These are phyloP conservation scores for Podarcis lilfordi DNA, from an alignment of 2,797 vertebrate species.

Conservation along the genomic window DNA sequence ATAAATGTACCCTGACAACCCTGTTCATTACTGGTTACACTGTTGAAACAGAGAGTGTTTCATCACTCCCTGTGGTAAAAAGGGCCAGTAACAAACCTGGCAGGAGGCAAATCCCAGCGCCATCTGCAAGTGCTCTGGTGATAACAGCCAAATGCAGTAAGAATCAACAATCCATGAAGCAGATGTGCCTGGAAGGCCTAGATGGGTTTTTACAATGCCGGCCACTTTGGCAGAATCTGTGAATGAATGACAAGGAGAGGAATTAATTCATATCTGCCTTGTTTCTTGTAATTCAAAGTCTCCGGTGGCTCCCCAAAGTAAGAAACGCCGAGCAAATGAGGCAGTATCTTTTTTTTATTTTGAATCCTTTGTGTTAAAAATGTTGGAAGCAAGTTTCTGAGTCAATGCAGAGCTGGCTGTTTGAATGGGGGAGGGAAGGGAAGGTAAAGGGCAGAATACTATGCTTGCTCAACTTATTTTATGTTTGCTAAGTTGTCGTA, in stretches of 20 bases:
- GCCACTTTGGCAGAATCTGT: neutral
- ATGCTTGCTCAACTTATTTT: too few species aligned
- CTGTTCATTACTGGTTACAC: neutral
- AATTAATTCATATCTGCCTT: slow-evolving; percentile 11
- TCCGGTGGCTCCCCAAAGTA: neutral
- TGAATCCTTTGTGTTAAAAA: neutral
- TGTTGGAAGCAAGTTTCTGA: neutral
- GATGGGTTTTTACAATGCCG: neutral
- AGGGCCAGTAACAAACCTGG: neutral
- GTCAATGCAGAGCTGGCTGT: neutral
- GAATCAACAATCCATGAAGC: neutral
- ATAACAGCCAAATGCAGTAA: neutral
- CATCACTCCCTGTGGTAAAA: neutral
- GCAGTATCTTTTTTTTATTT: neutral
- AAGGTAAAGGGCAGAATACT: too few species aligned
- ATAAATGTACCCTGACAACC: neutral
- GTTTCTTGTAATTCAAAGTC: neutral
- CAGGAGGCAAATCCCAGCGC: slow-evolving; percentile 16
- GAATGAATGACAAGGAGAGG: neutral
- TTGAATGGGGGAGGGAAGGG: neutral
- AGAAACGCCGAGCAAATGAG: neutral
- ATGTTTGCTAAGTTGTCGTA: neutral
- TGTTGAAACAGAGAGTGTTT: neutral
- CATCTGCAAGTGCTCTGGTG: neutral
- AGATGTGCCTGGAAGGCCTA: neutral